Evolutionary conservation across 37 sponge, comb jelly and placozoan species (phyloP), one percentile per base, ranked within the genome.

Genomic region (Tethya wilhelma): DNA sequence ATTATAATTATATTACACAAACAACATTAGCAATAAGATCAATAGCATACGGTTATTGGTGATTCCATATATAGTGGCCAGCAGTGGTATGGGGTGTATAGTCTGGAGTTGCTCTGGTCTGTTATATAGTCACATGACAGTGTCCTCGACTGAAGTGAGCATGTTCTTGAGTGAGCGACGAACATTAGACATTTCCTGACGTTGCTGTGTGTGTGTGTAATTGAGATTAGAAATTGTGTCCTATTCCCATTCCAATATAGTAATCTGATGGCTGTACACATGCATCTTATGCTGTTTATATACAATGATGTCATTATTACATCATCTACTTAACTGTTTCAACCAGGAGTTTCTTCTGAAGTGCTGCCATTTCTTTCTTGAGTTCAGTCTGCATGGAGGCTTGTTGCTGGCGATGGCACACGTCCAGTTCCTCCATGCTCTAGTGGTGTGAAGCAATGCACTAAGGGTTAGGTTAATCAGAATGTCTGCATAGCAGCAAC

Each of bases 271-370:
- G 23, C 2, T 36, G 39, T 8, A 28, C 30, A 2, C 67, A 43
- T 14, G 43, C 4, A 49, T 29, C 7, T 34, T 44, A 46, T 32
- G 42, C n/a, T 59, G 40, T 42, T 17, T 60, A 29, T 14, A 9
- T 9, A 19, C 14, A 49, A n/a, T 9, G 9, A 49, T 49, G 53
- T 39, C 7, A 8, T n/a, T 26, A 7, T 8, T 26, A 7, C 22
- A 8, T 43, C 25, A n/a, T 9, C n/a, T 9, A 38, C 41, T 79
- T 82, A 29, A 89, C 90, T 4, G 90, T 79, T 39, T 93, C 94
- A 80, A 83, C 84, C 25, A 93, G 80, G 4, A 90, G 66, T 76
- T 89, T 93, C 84, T 89, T 93, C 75, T 89, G 90, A 19, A 93
- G 75, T 22, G 75, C 80, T 0, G 80, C 87, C 90, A 93, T 89